A percentile compares a stretch with the other conserved stretches of the same genome.
Evolutionary conservation across 2,797 vertebrate genomes (phyloP).

Genomic region (Crypturellus tataupa): DNA sequence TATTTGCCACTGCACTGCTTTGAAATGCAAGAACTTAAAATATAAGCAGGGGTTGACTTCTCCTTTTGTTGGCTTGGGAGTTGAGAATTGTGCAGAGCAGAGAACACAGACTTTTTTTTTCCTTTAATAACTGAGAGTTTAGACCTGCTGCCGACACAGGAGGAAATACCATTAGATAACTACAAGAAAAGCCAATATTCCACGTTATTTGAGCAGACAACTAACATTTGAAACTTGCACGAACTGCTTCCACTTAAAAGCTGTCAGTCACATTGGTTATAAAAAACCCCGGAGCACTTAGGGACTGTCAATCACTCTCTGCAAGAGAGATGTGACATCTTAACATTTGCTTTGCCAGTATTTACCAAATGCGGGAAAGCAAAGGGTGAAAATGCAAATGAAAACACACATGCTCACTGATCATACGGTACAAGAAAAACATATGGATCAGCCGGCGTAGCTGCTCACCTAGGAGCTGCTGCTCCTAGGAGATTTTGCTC

Average conservation of each 20-base stretch:
- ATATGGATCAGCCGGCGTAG: conserved; percentile 40
- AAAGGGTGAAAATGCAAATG: conserved; percentile 64
- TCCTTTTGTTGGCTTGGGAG: conserved; percentile 43
- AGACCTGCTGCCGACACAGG: conserved; percentile 11
- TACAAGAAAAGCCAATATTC: conserved; percentile 69
- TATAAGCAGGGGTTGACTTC: conserved; percentile 20
- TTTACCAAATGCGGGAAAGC: conserved; percentile 63
- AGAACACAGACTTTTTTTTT: neutral
- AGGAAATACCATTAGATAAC: conserved; percentile 70
- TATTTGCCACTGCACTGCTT: conserved; percentile 4
- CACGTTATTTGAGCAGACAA: conserved; percentile 57
- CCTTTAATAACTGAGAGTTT: conserved; percentile 34
- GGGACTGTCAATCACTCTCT: conserved; percentile 76
- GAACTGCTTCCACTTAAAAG: conserved; percentile 69
- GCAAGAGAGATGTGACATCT: conserved; percentile 70
- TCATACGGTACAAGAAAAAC: conserved; percentile 12
- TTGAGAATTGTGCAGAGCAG: conserved; percentile 31
- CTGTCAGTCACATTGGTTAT: conserved; percentile 76
- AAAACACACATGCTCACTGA: conserved; percentile 48
- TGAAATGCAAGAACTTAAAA: conserved; percentile 37
- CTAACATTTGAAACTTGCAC: conserved; percentile 61
- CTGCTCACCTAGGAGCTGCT: conserved; percentile 58
- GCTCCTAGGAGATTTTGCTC: neutral
- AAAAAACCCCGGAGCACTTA: conserved; percentile 76
- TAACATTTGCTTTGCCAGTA: conserved; percentile 72